phyloP scores from a whole-genome alignment of 1,140 invertebrate genomes.

The Frieseomelitta varia region DNA sequence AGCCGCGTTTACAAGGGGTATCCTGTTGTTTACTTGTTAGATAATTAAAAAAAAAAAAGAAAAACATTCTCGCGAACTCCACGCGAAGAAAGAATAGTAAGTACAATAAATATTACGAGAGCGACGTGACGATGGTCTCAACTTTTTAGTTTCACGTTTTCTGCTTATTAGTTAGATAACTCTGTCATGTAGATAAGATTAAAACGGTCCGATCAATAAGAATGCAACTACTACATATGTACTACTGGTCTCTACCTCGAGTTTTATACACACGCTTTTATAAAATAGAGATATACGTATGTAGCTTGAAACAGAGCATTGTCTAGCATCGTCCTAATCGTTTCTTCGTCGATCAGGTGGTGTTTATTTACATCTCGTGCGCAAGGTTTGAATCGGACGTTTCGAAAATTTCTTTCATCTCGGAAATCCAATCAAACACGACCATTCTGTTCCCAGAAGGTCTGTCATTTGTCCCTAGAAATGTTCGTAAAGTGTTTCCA shows the following conservation, averaged over 20 bases:
- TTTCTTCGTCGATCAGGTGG: neutral
- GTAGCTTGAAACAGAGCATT: neutral
- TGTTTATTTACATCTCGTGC: neutral
- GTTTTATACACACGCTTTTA: too few relatives aligned
- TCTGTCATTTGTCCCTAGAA: neutral
- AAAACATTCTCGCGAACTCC: neutral
- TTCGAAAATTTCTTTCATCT: neutral
- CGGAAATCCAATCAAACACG: neutral
- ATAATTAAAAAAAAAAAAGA: neutral
- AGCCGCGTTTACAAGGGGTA: too few relatives aligned
- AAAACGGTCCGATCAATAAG: neutral
- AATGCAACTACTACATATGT: too few relatives aligned
- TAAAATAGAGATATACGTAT: too few relatives aligned
- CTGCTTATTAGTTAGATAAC: neutral
- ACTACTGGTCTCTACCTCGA: too few relatives aligned
- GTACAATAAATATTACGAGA: too few relatives aligned
- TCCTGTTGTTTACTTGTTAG: neutral
- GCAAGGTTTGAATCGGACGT: neutral
- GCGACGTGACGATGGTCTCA: neutral
- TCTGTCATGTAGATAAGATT: neutral
- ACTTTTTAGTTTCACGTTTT: neutral
- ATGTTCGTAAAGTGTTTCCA: neutral
- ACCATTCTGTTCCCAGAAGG: neutral
- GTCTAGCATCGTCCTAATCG: neutral
- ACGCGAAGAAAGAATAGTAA: too few relatives aligned